Conservation (phyloP, 2,113 vertebrate species). For the Cyprinodon brontotheroides region DNA sequence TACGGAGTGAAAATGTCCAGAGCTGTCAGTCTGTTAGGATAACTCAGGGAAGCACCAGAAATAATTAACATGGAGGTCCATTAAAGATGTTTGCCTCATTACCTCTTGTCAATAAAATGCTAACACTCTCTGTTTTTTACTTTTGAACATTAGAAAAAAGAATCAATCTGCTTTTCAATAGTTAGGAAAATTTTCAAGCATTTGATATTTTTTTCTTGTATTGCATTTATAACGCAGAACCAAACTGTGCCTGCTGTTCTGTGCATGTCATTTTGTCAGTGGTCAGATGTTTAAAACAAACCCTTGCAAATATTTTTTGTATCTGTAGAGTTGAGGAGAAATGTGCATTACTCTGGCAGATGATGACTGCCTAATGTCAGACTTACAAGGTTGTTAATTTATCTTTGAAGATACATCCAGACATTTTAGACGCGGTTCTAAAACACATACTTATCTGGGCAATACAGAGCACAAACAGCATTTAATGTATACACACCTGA, state of each 20-base stretch:
- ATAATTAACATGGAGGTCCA: neutral
- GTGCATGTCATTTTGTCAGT: neutral
- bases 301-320: neutral
- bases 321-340: constrained; percentile 3
- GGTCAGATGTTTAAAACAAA: neutral
- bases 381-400: constrained; percentile 45
- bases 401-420: constrained; percentile 24
- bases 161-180: neutral
- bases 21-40: constrained; percentile 8
- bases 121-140: neutral
- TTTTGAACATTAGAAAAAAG: neutral
- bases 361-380: constrained; percentile 56
- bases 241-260: too few relatives aligned
- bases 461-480: neutral
- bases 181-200: neutral
- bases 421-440: constrained; percentile 32
- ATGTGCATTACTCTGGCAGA: constrained; percentile 23
- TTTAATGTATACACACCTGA: too few relatives aligned
- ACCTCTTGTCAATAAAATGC: neutral
- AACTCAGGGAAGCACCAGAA: neutral
- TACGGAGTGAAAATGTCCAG: constrained; percentile 48
- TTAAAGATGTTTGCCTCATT: neutral
- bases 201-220: neutral
- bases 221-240: neutral
- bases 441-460: neutral